Conservation (phyloP, 2,113 vertebrate species). For the Zosterops japonicus region DNA sequence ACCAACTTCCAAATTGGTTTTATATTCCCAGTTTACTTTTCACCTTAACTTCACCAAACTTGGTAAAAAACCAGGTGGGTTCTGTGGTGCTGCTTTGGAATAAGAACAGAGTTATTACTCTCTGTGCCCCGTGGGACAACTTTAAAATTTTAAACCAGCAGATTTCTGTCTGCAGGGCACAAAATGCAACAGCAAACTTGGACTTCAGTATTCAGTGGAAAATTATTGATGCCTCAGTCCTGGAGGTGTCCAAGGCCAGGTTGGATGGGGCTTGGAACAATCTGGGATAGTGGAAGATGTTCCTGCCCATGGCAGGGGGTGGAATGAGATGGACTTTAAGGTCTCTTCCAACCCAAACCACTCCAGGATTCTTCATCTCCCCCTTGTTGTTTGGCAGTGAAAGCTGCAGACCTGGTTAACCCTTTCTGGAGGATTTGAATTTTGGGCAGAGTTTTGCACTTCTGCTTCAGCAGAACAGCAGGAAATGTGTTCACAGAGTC, state of each 20-base stretch:
- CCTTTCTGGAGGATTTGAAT: neutral
- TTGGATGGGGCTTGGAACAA: accelerated
- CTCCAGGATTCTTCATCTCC: neutral
- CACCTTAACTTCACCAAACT: neutral
- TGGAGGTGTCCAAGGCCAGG: neutral
- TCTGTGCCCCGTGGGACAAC: accelerated
- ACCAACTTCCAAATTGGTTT: neutral
- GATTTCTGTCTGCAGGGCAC: neutral
- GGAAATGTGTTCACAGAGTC: neutral
- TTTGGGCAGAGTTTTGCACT: neutral
- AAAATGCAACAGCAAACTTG: neutral
- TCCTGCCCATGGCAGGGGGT: neutral
- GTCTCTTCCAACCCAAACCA: neutral
- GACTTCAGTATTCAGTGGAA: neutral
- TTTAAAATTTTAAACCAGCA: neutral
- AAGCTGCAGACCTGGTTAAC: neutral
- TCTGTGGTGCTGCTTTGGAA: neutral
- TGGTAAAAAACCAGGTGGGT: neutral
- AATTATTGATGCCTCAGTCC: neutral
- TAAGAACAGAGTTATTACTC: neutral
- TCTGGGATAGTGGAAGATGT: neutral
- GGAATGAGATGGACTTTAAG: neutral
- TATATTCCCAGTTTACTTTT: neutral
- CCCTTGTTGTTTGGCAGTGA: neutral
- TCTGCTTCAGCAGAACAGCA: neutral